Evolutionary conservation across 2,797 vertebrate species (phyloP).

Genomic region (Pangasius djambal): DNA sequence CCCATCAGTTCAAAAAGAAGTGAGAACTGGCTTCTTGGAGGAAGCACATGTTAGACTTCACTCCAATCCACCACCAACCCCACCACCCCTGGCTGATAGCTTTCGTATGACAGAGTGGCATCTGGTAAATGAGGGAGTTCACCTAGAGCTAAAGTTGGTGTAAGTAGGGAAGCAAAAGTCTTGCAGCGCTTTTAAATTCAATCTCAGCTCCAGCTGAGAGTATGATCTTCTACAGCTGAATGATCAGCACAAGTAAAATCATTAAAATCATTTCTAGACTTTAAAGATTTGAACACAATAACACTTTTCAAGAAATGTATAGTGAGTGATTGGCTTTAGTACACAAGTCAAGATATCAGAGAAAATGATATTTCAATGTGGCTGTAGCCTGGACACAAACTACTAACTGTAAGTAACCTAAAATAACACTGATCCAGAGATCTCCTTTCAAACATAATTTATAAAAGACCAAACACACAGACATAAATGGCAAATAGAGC

Average conservation of each 20-base stretch:
- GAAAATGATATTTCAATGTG: background rate
- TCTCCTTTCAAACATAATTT: background rate
- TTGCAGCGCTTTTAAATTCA: too few relatives aligned
- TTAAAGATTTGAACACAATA: background rate
- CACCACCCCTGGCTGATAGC: background rate
- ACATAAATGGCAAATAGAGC: background rate
- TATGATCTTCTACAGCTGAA: background rate
- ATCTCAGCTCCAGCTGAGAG: background rate
- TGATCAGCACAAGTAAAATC: background rate
- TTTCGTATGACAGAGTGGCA: background rate
- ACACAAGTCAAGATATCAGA: background rate
- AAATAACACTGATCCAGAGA: background rate
- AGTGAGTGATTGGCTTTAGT: background rate
- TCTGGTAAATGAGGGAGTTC: background rate
- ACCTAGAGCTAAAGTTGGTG: background rate
- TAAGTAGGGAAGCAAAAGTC: background rate
- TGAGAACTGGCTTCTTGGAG: background rate
- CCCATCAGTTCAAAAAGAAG: background rate
- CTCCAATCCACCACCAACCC: background rate
- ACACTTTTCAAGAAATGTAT: background rate
- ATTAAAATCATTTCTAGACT: background rate
- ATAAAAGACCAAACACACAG: background rate
- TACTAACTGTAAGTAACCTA: too few relatives aligned
- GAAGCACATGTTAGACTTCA: background rate
- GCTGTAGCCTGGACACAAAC: background rate